Base-by-base conservation (phyloP, 2,888 invertebrate genomes). In the Bhutanitis thaidina region DNA sequence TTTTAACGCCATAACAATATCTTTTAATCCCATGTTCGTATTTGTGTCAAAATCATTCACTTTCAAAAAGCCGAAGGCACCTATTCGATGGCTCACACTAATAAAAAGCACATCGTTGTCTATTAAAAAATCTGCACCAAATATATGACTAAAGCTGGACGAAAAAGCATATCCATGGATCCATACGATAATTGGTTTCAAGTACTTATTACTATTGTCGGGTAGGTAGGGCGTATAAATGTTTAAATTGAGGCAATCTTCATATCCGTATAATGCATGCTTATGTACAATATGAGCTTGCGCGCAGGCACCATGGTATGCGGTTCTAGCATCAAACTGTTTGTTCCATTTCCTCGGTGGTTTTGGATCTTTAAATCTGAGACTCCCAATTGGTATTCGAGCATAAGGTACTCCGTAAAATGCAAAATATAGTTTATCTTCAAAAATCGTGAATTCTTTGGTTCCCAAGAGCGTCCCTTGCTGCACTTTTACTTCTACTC, bases 241-340 rank as follows among this genome's bases (percentile, higher is more conserved):
- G 68, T 94, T 94, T n/a, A 94, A 63, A 61, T 91, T 91, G 0
- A 94, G 86, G 60, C 94, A 94, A 65, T 92, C 91, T 72, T 92
- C 92, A 41, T 74, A 74, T 5, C 92, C 92, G 64, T 71, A 82
- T 15, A 74, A 15, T 1, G 64, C 70, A 15, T 77, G 58, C 61
- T 77, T 83, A 49, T 86, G 81, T 14, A 78, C 74, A 8, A 88
- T 77, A 53, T 92, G 91, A 0, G 85, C 62, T 73, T 94, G 94
- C 0, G 93, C 92, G 70, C 94, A 95, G 0, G 85, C 73, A 0
- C 85, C 86, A 36, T 74, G 75, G 36, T 73, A 79, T 56, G 74
- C 75, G n/a, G 84, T 89, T 14, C 90, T 90, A 2, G 92, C 91
- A 63, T 93, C 93, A 53, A 91, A 85, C 1, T 90, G 77, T 0